Evolutionary conservation across 2,888 invertebrate species (phyloP).

Genomic region (Eupithecia exiguata): DNA sequence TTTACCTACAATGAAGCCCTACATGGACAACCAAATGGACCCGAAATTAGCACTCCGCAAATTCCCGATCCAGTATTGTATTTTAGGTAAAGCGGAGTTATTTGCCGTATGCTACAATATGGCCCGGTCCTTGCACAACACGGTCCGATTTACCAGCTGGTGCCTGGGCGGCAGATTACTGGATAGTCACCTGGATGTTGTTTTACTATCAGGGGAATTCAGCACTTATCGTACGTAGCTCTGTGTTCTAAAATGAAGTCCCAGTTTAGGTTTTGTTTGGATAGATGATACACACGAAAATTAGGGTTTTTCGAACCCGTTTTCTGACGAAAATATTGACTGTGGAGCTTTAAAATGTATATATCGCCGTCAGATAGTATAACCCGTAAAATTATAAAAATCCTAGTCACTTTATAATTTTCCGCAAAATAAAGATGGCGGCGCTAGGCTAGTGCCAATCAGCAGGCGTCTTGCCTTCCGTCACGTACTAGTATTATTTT

Average conservation of each 20-base stretch:
- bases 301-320: no score
- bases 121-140: conserved; percentile 18
- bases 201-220: neutral
- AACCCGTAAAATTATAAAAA: no score
- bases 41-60: neutral
- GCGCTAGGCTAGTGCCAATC: no score
- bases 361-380: no score
- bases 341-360: no score
- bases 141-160: conserved; percentile 20
- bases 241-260: neutral
- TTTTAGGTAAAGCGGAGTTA: conserved; percentile 6
- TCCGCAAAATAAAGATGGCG: no score
- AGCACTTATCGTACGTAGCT: neutral
- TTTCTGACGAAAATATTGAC: no score
- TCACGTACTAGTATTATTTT: no score
- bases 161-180: conserved; percentile 16
- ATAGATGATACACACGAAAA: no score
- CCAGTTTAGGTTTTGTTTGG: neutral
- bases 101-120: conserved; percentile 13
- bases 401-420: no score
- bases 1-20: no score
- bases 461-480: no score
- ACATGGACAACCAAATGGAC: neutral
- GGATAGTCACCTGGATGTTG: conserved; percentile 9
- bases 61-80: conserved; percentile 6